These are phyloP conservation scores for Otis tarda DNA, from an alignment of 2,113 vertebrate genomes.

Conservation along the genomic window DNA sequence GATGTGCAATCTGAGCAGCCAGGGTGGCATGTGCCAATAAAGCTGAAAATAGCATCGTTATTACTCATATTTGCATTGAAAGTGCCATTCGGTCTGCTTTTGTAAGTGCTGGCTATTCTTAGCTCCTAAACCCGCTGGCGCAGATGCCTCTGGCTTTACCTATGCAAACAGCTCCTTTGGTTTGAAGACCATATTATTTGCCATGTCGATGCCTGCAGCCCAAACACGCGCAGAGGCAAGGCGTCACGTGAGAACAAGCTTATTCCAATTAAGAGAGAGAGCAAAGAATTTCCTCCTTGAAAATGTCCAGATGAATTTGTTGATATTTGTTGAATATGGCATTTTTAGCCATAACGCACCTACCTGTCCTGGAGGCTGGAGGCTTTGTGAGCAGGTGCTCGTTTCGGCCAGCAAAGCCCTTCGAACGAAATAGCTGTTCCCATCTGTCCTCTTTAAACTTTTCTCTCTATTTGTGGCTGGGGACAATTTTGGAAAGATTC, in stretches of 20 bases:
- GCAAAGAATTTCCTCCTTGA: neutral
- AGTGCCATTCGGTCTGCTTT: neutral
- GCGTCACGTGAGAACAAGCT: accelerated
- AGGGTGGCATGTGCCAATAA: neutral
- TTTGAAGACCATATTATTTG: neutral
- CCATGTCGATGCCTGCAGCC: neutral
- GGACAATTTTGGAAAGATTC: neutral
- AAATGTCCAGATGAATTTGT: neutral
- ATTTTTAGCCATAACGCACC: neutral
- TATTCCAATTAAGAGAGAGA: neutral
- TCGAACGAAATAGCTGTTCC: neutral
- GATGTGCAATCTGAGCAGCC: neutral
- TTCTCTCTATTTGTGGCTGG: neutral
- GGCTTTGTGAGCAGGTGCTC: neutral
- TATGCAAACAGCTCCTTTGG: neutral
- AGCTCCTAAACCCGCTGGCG: neutral
- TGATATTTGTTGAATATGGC: neutral
- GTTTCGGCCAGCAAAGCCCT: neutral
- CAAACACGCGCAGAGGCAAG: neutral
- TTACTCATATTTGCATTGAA: neutral
- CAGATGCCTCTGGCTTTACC: neutral
- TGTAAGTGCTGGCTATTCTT: neutral
- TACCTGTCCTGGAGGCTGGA: neutral
- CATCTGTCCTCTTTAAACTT: neutral
- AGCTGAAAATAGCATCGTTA: neutral